These are phyloP conservation scores for Nasua narica DNA, from an alignment of 2,797 vertebrate species.

Conservation along the genomic window DNA sequence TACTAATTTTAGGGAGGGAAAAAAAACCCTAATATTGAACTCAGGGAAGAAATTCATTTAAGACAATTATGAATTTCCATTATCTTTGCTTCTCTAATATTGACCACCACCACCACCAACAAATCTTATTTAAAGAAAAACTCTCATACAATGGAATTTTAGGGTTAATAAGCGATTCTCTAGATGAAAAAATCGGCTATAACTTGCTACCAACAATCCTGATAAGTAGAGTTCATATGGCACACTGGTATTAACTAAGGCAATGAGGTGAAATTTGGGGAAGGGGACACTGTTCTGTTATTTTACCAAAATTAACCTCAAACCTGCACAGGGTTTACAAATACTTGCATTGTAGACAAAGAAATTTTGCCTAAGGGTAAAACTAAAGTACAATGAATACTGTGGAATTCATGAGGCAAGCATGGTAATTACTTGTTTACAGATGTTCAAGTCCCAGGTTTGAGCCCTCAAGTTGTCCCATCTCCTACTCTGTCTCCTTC, in stretches of 20 bases:
- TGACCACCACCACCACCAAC: neutral
- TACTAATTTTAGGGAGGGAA: neutral
- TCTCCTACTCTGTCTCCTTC: neutral
- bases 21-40: neutral
- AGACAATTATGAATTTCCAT: neutral
- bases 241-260: neutral
- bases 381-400: neutral
- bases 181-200: neutral
- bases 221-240: neutral
- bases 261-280: neutral
- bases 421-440: neutral
- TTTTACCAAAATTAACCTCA: neutral
- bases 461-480: neutral
- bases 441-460: neutral
- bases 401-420: neutral
- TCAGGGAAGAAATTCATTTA: neutral
- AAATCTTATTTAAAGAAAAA: neutral
- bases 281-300: neutral
- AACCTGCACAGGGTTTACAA: neutral
- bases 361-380: constrained; percentile 19
- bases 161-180: neutral
- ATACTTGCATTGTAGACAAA: neutral
- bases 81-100: constrained; percentile 29
- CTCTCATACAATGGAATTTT: neutral
- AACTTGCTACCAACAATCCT: neutral